Evolutionary conservation across 2,888 invertebrate genomes (phyloP), one percentile per base, ranked within the genome.

Genomic region (Meteorus colon): DNA sequence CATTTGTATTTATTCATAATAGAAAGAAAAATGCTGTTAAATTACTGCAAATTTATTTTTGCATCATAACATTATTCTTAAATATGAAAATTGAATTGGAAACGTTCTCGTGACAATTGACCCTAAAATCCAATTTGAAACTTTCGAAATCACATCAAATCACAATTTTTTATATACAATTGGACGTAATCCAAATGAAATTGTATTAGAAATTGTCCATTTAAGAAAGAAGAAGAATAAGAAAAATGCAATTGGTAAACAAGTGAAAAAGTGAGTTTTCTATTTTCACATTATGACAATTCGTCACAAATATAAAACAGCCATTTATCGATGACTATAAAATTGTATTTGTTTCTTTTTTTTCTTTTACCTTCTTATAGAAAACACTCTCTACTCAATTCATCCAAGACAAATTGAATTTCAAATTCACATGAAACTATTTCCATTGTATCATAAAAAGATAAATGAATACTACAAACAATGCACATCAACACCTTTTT

Each of bases 101-200:
- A 29, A 60, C 27, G n/a, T 48, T n/a, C n/a, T 14, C 59, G 10
- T 24, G 59, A 27, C 16, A 62, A 62, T 62, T 31, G 62, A 31
- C 62, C 31, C 14, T 62, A 62, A 19, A 55, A 55, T 29, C 31
- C 31, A 31, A 62, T 62, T 31, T 4, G n/a, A 62, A 12, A 62
- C 29, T 62, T 62, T 62, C 31, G 31, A 62, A 62, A 62, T 62
- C 29, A 62, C 31, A 29, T 29, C 4, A 14, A 62, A 55, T 19
- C 5, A 19, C 19, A n/a, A 48, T 5, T 6, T 19, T 19, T n/a
- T 55, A 55, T 55, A 55, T 19, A 55, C 8, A 48, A 48, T 55
- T 55, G 55, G n/a, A 55, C 19, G 16, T 4, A 62, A 29, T 31
- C 31, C 62, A 62, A 16, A 62, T 29, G 62, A 62, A 62, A 62